Conservation (phyloP, 2,113 vertebrate genomes). For the Proterorhinus semilunaris region DNA sequence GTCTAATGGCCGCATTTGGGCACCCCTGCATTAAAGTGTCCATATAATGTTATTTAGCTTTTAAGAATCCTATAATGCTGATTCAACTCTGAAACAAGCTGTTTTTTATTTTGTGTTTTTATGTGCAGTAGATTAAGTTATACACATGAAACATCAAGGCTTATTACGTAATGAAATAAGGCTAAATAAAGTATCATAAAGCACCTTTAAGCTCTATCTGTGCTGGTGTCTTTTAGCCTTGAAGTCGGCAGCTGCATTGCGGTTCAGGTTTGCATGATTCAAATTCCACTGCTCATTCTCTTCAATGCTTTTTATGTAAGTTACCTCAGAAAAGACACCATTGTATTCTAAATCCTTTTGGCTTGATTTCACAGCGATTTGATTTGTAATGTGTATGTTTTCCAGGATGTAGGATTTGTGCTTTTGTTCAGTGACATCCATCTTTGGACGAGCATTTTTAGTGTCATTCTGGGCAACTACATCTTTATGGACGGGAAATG, state of each 20-base stretch:
- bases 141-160: too few relatives aligned
- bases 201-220: not conserved
- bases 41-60: too few relatives aligned
- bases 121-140: too few relatives aligned
- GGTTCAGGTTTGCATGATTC: conserved; percentile 91
- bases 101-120: too few relatives aligned
- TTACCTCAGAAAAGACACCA: conserved; percentile 14
- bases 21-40: too few relatives aligned
- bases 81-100: too few relatives aligned
- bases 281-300: conserved; percentile 87
- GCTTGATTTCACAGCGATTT: not conserved
- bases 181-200: too few relatives aligned
- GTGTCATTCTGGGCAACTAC: conserved; percentile 83
- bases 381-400: not conserved
- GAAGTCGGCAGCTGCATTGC: conserved; percentile 90
- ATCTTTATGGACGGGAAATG: conserved; percentile 89
- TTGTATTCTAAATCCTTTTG: not conserved
- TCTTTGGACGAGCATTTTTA: conserved; percentile 86
- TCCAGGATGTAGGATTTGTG: conserved; percentile 79
- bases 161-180: too few relatives aligned
- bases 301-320: conserved; percentile 90
- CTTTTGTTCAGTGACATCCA: conserved; percentile 83
- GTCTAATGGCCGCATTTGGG: too few relatives aligned
- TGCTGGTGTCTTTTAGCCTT: conserved; percentile 66
- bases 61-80: too few relatives aligned